A percentile compares a stretch with the other conserved stretches of the same genome.
Evolutionary conservation across 2,797 vertebrate species (phyloP).

Genomic region (Yasuhikotakia modesta): DNA sequence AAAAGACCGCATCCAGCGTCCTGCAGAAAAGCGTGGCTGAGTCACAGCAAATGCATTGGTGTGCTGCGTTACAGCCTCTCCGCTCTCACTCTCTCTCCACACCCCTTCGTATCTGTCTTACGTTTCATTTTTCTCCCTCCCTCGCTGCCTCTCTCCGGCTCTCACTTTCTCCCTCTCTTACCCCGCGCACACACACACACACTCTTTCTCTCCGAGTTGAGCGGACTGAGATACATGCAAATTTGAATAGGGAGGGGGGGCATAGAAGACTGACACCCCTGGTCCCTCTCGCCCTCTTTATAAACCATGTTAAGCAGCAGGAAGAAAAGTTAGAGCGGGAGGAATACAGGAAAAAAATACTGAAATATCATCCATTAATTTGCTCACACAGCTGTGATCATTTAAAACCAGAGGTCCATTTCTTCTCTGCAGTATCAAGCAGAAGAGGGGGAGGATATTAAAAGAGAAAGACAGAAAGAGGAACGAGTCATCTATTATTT

Average conservation of each 20-base stretch:
- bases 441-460: conserved; percentile 42
- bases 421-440: conserved; percentile 68
- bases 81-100: conserved; percentile 48
- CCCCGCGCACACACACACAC: conserved; percentile 31
- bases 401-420: conserved; percentile 77
- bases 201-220: conserved; percentile 53
- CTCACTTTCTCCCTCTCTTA: conserved; percentile 25
- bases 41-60: conserved; percentile 53
- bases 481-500: conserved; percentile 63
- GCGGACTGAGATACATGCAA: conserved; percentile 52
- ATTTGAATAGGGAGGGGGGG: conserved; percentile 51
- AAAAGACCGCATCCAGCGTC: conserved; percentile 54
- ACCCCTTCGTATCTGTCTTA: conserved; percentile 57
- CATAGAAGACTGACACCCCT: conserved; percentile 48
- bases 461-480: conserved; percentile 27
- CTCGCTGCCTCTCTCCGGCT: conserved; percentile 34
- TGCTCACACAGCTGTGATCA: conserved; percentile 78
- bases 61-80: conserved; percentile 58
- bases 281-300: conserved; percentile 45
- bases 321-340: conserved; percentile 50
- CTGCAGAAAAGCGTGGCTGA: conserved; percentile 27
- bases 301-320: conserved; percentile 62
- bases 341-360: conserved; percentile 56
- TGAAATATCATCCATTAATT: conserved; percentile 78
- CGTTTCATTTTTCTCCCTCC: conserved; percentile 51